Conservation (phyloP, 2,113 vertebrate species). For the Neolamprologus falcicula region DNA sequence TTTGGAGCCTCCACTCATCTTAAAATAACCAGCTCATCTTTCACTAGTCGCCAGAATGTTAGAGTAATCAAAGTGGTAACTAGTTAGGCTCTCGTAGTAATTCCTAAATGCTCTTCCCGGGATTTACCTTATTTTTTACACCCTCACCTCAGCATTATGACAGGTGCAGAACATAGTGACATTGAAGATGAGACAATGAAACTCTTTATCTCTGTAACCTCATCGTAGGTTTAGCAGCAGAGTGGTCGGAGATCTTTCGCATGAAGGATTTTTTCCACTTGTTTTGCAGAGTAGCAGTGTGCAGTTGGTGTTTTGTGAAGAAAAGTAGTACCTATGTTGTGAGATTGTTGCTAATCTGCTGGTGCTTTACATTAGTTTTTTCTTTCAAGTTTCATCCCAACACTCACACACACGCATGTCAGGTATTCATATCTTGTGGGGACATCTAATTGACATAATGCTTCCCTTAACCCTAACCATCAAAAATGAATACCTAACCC, state of each 20-base stretch:
- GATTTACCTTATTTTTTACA: background rate
- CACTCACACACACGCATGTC: background rate
- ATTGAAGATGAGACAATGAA: background rate
- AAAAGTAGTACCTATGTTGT: background rate
- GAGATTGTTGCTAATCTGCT: background rate
- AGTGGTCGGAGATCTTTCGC: background rate
- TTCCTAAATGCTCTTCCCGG: background rate
- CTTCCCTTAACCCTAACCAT: background rate
- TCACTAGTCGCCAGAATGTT: background rate
- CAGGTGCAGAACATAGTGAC: background rate
- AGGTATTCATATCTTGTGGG: background rate
- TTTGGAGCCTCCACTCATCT: background rate
- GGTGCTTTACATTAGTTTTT: accelerated
- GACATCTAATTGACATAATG: background rate
- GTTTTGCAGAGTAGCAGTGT: background rate
- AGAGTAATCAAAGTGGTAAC: background rate
- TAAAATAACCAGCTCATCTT: background rate
- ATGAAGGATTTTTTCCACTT: background rate
- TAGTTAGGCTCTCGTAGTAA: background rate
- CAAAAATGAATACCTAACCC: background rate
- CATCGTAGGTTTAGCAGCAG: background rate
- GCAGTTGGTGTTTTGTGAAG: background rate
- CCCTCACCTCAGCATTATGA: background rate
- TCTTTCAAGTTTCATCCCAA: background rate
- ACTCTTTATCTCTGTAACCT: background rate